Percentiles rank a stretch among this genome's conserved stretches.
Conservation (phyloP, 2,113 vertebrate genomes). For the Hiodon tergisus region DNA sequence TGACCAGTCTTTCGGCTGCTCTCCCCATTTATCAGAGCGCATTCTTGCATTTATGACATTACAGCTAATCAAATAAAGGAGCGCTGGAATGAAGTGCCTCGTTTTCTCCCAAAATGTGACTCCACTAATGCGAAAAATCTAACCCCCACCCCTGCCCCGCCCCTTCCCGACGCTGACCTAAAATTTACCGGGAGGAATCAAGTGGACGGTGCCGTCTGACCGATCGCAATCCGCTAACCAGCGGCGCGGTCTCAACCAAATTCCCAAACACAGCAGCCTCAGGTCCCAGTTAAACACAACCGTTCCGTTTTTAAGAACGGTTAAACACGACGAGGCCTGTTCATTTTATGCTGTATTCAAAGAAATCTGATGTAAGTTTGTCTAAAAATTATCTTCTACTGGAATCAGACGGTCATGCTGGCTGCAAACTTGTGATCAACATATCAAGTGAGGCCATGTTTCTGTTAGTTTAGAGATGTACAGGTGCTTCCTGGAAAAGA, state of each 20-base stretch:
- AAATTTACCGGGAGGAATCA: not conserved
- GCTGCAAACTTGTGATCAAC: not conserved
- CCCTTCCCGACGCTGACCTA: not conserved
- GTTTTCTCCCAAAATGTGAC: constrained; percentile 56
- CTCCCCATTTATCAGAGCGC: constrained; percentile 60
- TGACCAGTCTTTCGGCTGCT: constrained; percentile 58
- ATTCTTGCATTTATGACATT: constrained; percentile 73
- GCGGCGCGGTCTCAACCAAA: too few species aligned
- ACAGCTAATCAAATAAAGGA: constrained; percentile 61
- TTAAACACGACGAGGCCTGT: too few species aligned
- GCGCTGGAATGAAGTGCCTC: constrained; percentile 54
- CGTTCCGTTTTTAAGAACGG: not conserved
- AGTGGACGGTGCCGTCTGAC: too few species aligned
- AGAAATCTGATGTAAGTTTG: too few species aligned
- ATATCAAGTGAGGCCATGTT: not conserved
- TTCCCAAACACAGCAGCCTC: not conserved
- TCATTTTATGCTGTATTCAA: too few species aligned
- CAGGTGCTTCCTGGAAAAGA: not conserved
- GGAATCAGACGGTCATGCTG: too few species aligned
- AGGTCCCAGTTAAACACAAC: not conserved
- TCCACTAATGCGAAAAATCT: constrained; percentile 56
- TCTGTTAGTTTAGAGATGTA: not conserved
- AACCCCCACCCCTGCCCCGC: constrained; percentile 15
- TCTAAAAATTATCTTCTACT: too few species aligned
- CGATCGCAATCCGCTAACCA: too few species aligned